A percentile compares a stretch with the other conserved stretches of the same genome.
Evolutionary conservation across 2,113 vertebrate genomes (phyloP).

Genomic region (Salvator merianae): DNA sequence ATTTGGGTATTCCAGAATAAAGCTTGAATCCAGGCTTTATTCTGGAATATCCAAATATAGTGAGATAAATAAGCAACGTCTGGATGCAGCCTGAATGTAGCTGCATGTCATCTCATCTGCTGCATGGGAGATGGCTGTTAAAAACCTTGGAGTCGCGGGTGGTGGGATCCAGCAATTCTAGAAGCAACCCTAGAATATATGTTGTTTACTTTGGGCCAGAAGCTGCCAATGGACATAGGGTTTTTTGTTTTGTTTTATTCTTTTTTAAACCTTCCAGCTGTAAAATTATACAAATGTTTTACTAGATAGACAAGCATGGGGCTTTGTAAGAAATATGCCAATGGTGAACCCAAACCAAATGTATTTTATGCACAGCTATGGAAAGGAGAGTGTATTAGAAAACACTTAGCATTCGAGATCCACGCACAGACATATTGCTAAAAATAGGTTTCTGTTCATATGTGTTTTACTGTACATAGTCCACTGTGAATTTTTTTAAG

Average conservation of each 20-base stretch:
- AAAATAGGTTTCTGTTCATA: constrained; percentile 28
- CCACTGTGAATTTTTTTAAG: constrained; percentile 40
- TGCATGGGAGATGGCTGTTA: neutral
- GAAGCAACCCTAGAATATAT: neutral
- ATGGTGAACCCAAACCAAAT: neutral
- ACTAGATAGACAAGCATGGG: neutral
- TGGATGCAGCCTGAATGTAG: too few relatives aligned
- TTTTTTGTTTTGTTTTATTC: neutral
- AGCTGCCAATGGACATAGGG: neutral
- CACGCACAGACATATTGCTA: neutral
- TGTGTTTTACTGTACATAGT: constrained; percentile 68
- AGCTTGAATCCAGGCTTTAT: too few relatives aligned
- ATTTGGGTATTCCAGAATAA: too few relatives aligned
- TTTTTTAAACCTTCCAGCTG: neutral
- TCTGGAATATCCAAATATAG: too few relatives aligned
- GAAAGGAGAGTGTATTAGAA: neutral
- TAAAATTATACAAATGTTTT: neutral
- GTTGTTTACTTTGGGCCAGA: neutral
- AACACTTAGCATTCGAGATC: neutral
- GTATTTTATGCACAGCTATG: neutral
- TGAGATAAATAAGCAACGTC: too few relatives aligned
- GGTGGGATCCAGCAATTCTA: neutral
- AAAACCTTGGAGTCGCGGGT: neutral
- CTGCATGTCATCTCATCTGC: neutral
- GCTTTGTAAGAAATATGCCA: neutral